Evolutionary conservation across 2,113 vertebrate species (phyloP), one percentile per base, ranked within the genome.

Genomic region (Dinomys branickii): DNA sequence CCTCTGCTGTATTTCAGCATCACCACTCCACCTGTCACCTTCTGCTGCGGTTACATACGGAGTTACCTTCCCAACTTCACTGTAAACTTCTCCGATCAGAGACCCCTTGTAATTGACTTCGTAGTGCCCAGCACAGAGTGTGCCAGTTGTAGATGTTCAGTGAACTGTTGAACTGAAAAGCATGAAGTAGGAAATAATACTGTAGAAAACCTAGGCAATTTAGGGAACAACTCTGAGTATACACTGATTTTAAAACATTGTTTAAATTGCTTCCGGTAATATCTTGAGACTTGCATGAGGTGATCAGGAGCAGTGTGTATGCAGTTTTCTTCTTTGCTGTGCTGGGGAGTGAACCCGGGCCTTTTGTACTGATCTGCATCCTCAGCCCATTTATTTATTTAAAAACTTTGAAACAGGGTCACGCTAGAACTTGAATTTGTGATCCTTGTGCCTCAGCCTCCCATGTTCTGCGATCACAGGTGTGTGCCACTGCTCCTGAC

Each of bases 151-250:
- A 71, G 41, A 20, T 82, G 73, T 81, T 82, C 19, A 92, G 16
- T 87, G 83, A 81, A 65, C 30, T 59, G 28, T 52, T 95, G 61
- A 90, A 77, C 52, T 77, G 61, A 94, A 88, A 93, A 58, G 71
- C 22, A 47, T 75, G 3, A 65, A 91, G 22, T 52, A 56, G 30
- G n/a, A 88, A 71, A n/a, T 82, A n/a, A 14, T 77, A 30, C 30
- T 88, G 88, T 41, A 59, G 65, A 88, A 94, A 47, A 65, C 10
- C 7, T 41, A 35, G 41, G 26, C 38, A 44, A 47, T 30, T 69
- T 67, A 82, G 88, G 69, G 86, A 78, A 84, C 38, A 85, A 19
- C 26, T 50, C 56, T 82, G 82, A 80, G 33, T 38, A 22, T 12
- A 50, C 14, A 69, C 3, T 59, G 33, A 67, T 83, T 85, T 90